Conservation (phyloP, 2,113 vertebrate genomes). For the Syrrhaptes paradoxus region DNA sequence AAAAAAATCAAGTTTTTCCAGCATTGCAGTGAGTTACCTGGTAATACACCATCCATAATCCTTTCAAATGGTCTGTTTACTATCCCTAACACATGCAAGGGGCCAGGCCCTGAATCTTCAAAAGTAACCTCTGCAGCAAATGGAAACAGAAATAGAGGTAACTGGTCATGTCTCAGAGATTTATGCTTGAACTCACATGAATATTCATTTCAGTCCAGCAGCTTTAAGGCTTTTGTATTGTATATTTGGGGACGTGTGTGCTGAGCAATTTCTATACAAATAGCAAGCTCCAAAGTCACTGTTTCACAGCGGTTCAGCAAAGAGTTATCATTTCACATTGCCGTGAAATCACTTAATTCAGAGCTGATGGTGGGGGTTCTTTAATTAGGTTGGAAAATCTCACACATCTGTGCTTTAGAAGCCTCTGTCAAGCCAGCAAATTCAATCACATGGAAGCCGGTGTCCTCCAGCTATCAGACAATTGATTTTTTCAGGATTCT, state of each 20-base stretch:
- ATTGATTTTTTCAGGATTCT: conserved; percentile 75
- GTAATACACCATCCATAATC: neutral
- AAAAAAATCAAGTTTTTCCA: neutral
- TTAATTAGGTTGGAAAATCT: conserved; percentile 76
- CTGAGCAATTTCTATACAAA: conserved; percentile 36
- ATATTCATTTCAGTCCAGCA: conserved; percentile 63
- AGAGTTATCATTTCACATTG: conserved; percentile 50
- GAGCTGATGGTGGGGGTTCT: conserved; percentile 46
- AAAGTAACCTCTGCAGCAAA: conserved; percentile 38
- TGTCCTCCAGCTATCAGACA: conserved; percentile 72
- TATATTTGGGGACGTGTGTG: neutral
- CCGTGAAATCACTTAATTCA: conserved; percentile 56
- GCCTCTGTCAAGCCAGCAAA: conserved; percentile 67
- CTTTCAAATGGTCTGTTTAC: neutral
- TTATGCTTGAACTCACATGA: conserved; percentile 63
- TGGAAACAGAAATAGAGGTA: conserved; percentile 22
- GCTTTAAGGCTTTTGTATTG: conserved; percentile 34
- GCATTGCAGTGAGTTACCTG: neutral
- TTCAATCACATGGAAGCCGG: conserved; percentile 68
- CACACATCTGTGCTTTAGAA: conserved; percentile 38
- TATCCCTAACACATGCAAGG: neutral
- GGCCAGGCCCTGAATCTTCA: conserved; percentile 6
- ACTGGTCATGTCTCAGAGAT: conserved; percentile 20
- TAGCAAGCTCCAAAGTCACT: neutral
- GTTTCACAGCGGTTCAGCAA: neutral